These are phyloP conservation scores for Oreotrochilus melanogaster DNA, from an alignment of 2,113 vertebrate species.

Conservation along the genomic window DNA sequence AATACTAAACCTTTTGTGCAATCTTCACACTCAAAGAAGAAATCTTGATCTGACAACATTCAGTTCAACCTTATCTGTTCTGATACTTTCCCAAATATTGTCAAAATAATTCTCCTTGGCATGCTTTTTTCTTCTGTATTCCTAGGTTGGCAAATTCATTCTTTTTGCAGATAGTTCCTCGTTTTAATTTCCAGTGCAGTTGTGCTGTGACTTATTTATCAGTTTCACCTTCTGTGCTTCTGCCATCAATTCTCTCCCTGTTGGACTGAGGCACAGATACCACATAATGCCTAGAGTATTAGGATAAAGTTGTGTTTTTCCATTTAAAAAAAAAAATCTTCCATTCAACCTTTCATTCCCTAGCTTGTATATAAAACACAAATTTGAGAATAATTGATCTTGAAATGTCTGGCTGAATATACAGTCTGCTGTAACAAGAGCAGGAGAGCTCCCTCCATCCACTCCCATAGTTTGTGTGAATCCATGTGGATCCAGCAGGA, in stretches of 20 bases:
- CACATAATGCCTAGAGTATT: background rate
- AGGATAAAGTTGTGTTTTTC: background rate
- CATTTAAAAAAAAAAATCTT: background rate
- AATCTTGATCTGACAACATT: background rate
- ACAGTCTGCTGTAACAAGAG: slow-evolving; percentile 1
- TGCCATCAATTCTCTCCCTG: background rate
- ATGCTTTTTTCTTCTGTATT: background rate
- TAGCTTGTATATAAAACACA: background rate
- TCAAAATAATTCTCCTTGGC: background rate
- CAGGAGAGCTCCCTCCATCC: background rate
- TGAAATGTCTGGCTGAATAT: slow-evolving; percentile 30
- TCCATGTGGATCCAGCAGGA: slow-evolving; percentile 46
- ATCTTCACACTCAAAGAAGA: background rate
- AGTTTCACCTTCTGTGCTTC: background rate
- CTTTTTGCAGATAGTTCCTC: background rate
- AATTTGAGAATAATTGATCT: slow-evolving; percentile 51
- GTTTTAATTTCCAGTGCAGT: background rate
- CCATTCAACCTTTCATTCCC: background rate
- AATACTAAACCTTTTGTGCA: background rate
- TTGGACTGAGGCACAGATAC: background rate
- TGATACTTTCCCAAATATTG: background rate
- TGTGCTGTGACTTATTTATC: background rate
- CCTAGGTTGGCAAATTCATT: background rate
- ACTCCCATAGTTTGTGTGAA: slow-evolving; percentile 48
- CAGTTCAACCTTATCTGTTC: background rate